A percentile compares a stretch with the other conserved stretches of the same genome.
phyloP scores from a whole-genome alignment of 2,888 invertebrate species.

The Marronus borbonicus region DNA sequence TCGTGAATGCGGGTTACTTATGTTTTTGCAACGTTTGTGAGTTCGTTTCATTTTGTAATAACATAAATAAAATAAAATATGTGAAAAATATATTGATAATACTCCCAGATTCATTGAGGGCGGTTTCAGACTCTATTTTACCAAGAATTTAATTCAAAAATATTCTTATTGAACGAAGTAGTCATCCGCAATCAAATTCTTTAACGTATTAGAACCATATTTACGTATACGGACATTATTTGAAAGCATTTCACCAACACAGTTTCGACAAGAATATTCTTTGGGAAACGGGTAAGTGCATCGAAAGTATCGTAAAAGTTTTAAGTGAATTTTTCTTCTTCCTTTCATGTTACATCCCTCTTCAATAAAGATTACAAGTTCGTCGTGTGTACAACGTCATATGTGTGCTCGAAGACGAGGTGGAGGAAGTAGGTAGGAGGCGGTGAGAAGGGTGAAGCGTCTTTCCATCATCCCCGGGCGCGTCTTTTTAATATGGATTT shows the following conservation, averaged over 20 bases:
- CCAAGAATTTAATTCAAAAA: too few relatives aligned
- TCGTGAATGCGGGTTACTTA: too few relatives aligned
- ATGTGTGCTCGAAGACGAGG: conserved; percentile 48
- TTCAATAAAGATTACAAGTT: conserved; percentile 59
- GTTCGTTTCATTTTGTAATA: too few relatives aligned
- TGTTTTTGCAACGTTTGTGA: too few relatives aligned
- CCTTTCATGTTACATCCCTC: conserved; percentile 56
- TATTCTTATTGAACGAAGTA: too few relatives aligned
- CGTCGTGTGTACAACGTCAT: conserved; percentile 56
- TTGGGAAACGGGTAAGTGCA: conserved; percentile 12
- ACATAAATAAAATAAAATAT: too few relatives aligned
- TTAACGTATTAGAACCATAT: too few relatives aligned
- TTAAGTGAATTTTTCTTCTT: conserved; percentile 51
- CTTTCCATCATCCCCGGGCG: conserved; percentile 48
- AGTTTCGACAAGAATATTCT: background rate
- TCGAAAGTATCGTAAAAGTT: conserved; percentile 54
- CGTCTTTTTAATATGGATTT: conserved; percentile 53
- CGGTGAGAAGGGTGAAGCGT: conserved; percentile 16
- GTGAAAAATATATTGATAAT: too few relatives aligned
- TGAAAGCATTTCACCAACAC: conserved; percentile 13
- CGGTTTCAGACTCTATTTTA: too few relatives aligned
- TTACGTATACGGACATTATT: background rate
- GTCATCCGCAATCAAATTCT: too few relatives aligned
- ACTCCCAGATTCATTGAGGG: too few relatives aligned
- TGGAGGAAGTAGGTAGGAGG: background rate